Evolutionary conservation across 2,113 vertebrate genomes (phyloP).

Genomic region (Lutjanus erythropterus): DNA sequence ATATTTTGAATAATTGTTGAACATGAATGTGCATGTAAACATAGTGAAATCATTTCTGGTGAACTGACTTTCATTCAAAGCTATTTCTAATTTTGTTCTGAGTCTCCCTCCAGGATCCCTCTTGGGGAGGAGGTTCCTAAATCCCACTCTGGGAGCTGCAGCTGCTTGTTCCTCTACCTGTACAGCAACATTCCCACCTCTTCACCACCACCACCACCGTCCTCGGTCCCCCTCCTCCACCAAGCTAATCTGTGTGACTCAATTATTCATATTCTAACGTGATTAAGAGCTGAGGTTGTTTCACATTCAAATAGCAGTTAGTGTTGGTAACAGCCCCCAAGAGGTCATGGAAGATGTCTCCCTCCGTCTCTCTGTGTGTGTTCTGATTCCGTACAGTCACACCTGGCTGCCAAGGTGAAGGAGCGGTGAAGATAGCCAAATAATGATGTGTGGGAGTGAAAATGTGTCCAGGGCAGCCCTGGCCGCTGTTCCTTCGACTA

Average conservation of each 20-base stretch:
- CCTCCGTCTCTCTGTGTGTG: not conserved
- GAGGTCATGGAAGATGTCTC: slow-evolving; percentile 24
- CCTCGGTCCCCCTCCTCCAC: too few relatives aligned
- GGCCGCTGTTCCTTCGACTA: slow-evolving; percentile 59
- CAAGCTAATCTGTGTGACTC: slow-evolving; percentile 26
- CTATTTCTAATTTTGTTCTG: slow-evolving; percentile 10
- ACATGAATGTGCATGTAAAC: too few relatives aligned
- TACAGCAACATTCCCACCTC: not conserved
- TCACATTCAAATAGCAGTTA: slow-evolving; percentile 60
- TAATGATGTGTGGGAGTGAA: slow-evolving; percentile 69
- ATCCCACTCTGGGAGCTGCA: slow-evolving; percentile 17
- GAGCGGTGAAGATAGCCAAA: slow-evolving; percentile 40
- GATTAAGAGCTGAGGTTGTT: slow-evolving; percentile 58
- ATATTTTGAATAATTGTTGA: too few relatives aligned
- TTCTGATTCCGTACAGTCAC: slow-evolving; percentile 46
- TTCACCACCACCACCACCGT: not conserved
- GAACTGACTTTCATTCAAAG: slow-evolving; percentile 9
- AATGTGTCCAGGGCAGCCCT: slow-evolving; percentile 55
- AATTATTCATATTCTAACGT: slow-evolving; percentile 58
- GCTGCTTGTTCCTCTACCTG: slow-evolving; percentile 43
- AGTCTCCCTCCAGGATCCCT: slow-evolving; percentile 21
- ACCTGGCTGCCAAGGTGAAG: slow-evolving; percentile 66
- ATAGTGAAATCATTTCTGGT: slow-evolving; percentile 5
- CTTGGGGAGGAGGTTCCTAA: not conserved
- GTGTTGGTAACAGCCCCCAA: slow-evolving; percentile 54